Conservation (phyloP, 2,888 invertebrate genomes). For the Acrobasis repandana region DNA sequence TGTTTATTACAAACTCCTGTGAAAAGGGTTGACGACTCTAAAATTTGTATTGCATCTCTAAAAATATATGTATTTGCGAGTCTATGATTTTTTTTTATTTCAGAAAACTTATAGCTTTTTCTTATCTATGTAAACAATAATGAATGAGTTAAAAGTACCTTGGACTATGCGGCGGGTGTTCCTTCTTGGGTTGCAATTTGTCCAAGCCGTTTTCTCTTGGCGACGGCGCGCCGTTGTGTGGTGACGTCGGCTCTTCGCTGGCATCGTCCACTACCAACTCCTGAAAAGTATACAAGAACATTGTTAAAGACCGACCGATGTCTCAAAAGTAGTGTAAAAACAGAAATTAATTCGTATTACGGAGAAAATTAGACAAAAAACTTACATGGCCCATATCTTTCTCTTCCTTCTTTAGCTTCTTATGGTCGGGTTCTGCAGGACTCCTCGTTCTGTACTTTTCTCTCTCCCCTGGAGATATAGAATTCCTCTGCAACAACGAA, state of each 20-base stretch:
- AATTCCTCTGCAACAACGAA: slow-evolving; percentile 87
- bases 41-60: too few species aligned
- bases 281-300: slow-evolving; percentile 82
- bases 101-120: too few species aligned
- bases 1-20: too few species aligned
- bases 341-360: too few species aligned
- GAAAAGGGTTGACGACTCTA: too few species aligned
- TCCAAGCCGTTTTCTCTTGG: slow-evolving; percentile 94
- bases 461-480: slow-evolving; percentile 91
- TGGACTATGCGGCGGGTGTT: slow-evolving; percentile 88
- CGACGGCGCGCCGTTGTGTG: slow-evolving; percentile 94
- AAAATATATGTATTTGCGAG: too few species aligned
- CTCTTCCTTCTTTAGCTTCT: slow-evolving; percentile 91
- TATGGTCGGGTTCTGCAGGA: slow-evolving; percentile 87
- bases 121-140: too few species aligned
- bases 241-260: slow-evolving; percentile 94
- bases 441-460: slow-evolving; percentile 93
- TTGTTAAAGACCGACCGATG: neutral
- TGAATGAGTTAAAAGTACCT: slow-evolving; percentile 50
- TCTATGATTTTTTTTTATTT: too few species aligned
- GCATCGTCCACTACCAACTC: slow-evolving; percentile 98
- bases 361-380: slow-evolving; percentile 35
- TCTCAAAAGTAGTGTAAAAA: too few species aligned
- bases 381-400: slow-evolving; percentile 92
- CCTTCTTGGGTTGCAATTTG: slow-evolving; percentile 89